Evolutionary conservation across 1,140 invertebrate species (phyloP).

Genomic region (Euura lappo): DNA sequence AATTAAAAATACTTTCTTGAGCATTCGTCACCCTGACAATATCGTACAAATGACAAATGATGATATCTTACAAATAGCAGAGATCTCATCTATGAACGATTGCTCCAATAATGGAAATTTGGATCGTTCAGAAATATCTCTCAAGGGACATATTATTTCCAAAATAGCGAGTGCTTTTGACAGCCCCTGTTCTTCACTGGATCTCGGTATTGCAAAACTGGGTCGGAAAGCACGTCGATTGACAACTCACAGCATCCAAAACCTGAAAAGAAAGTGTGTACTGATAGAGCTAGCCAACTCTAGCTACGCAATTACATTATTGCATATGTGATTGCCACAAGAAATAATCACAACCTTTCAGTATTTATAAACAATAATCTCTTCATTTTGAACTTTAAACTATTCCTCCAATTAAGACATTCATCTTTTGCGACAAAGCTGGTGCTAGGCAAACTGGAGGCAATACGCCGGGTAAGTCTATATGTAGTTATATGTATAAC

Average conservation of each 20-base stretch:
- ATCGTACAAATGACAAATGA: conserved; percentile 27
- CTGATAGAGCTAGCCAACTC: no score
- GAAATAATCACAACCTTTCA: no score
- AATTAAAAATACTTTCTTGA: conserved; percentile 25
- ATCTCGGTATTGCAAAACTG: not conserved
- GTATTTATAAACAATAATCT: no score
- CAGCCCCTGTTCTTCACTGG: not conserved
- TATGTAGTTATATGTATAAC: no score
- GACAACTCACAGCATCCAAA: not conserved
- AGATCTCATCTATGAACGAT: conserved; percentile 18
- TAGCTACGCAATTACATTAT: no score
- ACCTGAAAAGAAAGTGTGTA: not conserved
- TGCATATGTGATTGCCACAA: no score
- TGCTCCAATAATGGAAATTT: not conserved
- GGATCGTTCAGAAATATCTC: not conserved
- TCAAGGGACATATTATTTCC: not conserved
- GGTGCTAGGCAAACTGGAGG: no score
- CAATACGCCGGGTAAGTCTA: no score
- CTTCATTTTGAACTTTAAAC: no score
- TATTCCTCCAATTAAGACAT: no score
- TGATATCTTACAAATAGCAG: conserved; percentile 26
- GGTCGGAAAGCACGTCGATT: not conserved
- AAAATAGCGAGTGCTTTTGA: not conserved
- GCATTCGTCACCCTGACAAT: conserved; percentile 26
- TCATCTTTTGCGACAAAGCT: no score